Evolutionary conservation across 2,797 vertebrate species (phyloP), one percentile per base, ranked within the genome.

Genomic region (Danio kyathit): DNA sequence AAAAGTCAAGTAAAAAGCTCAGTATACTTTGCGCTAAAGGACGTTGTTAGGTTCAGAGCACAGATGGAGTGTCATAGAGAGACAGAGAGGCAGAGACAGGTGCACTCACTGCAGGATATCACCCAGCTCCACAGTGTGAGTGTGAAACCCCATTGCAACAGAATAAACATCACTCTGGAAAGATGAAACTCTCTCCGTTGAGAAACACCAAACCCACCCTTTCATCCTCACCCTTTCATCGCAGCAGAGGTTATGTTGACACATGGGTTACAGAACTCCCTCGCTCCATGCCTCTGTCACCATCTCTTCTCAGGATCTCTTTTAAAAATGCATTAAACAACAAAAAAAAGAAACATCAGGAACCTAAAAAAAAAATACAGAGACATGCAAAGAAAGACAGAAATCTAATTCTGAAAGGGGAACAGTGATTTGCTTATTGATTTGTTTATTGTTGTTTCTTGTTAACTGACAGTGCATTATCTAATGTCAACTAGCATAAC

Each of bases 101-200:
- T 88, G 83, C 74, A 56, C 70, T 82, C 81, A 86, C 87, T 83
- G 82, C 84, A 84, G 74, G 82, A 79, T 49, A 80, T 80, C 83
- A 72, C 13, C 52, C 74, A 54, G 76, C 81, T 81, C 76, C 79
- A 78, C 74, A 78, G 69, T 76, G 52, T 43, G 83, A 77, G 85
- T 79, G 87, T 76, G 86, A 88, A 72, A 57, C 76, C 71, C 73
- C 52, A 65, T 40, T 7, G 60, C 60, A 64, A 64, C 60, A 17
- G 51, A 80, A 73, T 72, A 72, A 80, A 56, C 59, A 80, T 73
- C 57, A 44, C 41, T 64, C 48, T 56, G 59, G 63, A 63, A 73
- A 46, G 78, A 73, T 56, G 49, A 80, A 73, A 63, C 78, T 80
- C 69, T 49, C 49, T 13, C 56, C 17, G 63, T 69, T 38, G 21